Percentiles rank a stretch among this genome's conserved stretches.
phyloP scores from a whole-genome alignment of 2,888 invertebrate genomes.

The Junonia oenone region DNA sequence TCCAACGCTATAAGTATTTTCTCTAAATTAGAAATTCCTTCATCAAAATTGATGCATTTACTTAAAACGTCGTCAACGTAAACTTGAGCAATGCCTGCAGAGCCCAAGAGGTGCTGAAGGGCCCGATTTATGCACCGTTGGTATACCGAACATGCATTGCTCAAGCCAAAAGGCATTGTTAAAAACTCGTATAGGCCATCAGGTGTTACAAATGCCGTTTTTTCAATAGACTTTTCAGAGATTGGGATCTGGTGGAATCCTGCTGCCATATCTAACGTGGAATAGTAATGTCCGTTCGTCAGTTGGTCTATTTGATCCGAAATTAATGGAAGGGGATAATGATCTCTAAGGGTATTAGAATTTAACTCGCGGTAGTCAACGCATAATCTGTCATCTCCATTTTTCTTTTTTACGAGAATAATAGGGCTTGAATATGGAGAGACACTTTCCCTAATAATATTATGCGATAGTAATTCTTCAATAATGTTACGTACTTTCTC shows the following conservation, averaged over 20 bases:
- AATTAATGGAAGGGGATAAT: slow-evolving; percentile 16
- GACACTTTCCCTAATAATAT: slow-evolving; percentile 36
- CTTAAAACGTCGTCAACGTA: slow-evolving; percentile 36
- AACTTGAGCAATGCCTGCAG: slow-evolving; percentile 20
- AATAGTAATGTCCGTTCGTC: not conserved
- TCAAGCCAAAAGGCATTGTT: not conserved
- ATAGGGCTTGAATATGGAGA: slow-evolving; percentile 39
- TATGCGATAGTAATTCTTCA: slow-evolving; percentile 32
- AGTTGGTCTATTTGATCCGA: not conserved
- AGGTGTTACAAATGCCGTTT: not conserved
- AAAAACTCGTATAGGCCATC: not conserved
- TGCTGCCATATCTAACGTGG: not conserved
- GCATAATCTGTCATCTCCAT: slow-evolving; percentile 36
- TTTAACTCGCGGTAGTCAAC: slow-evolving; percentile 28
- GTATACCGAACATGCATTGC: not conserved
- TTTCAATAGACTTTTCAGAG: not conserved
- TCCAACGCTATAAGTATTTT: slow-evolving; percentile 28
- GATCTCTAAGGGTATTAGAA: slow-evolving; percentile 25
- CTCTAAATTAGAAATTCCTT: slow-evolving; percentile 27
- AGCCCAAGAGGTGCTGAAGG: not conserved
- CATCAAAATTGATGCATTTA: slow-evolving; percentile 20
- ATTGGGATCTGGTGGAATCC: not conserved
- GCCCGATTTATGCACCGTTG: not conserved
- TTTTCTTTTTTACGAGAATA: slow-evolving; percentile 12
- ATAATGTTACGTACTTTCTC: slow-evolving; percentile 35